A percentile compares a stretch with the other conserved stretches of the same genome.
These are phyloP conservation scores for Remorina albescens DNA, from an alignment of 2,797 vertebrate genomes.

Conservation along the genomic window DNA sequence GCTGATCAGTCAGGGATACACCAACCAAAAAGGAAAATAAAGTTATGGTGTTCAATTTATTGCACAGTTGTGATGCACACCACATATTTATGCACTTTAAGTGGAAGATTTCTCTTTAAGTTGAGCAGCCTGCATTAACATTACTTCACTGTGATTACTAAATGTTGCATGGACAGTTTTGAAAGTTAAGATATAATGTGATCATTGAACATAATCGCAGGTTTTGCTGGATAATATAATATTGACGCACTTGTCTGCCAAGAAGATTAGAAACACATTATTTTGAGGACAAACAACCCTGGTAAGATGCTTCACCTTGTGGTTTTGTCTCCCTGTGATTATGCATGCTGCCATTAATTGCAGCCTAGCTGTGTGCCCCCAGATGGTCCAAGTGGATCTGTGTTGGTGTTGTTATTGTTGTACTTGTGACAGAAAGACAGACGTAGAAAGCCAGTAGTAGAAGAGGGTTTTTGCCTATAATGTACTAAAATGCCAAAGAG, in stretches of 20 bases:
- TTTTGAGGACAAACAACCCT: not conserved
- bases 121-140: too few species aligned
- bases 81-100: not conserved
- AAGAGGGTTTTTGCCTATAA: conserved; percentile 28
- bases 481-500: conserved; percentile 56
- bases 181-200: not conserved
- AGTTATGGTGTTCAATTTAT: not conserved
- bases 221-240: not conserved
- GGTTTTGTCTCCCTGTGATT: not conserved
- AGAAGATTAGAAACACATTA: not conserved
- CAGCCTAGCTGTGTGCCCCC: not conserved
- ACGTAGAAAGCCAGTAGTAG: not conserved
- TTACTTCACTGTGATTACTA: not conserved
- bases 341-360: not conserved
- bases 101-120: too few species aligned
- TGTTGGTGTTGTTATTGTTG: not conserved
- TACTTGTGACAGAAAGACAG: conserved; percentile 13
- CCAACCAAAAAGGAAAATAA: not conserved
- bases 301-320: not conserved
- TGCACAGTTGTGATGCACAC: not conserved
- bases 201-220: not conserved
- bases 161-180: not conserved
- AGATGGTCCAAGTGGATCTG: not conserved
- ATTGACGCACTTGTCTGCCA: not conserved
- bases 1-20: not conserved